phyloP scores from a whole-genome alignment of 1,140 invertebrate species.

The Drosophila quadrilineata region DNA sequence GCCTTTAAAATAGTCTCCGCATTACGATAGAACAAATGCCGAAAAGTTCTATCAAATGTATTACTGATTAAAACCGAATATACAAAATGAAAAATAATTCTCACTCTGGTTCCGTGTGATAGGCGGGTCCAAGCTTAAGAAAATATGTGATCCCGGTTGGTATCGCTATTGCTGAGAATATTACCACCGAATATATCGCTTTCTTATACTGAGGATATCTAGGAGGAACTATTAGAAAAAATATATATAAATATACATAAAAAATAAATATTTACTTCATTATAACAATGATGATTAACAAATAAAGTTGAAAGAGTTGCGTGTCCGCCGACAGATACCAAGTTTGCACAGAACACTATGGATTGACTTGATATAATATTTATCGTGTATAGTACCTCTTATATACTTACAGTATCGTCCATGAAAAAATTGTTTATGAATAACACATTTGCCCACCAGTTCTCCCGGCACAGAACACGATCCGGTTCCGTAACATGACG shows the following conservation, averaged over 20 bases:
- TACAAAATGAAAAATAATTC: no score
- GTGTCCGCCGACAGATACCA: conserved; percentile 89
- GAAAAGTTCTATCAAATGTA: conserved; percentile 53
- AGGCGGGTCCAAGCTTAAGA: conserved; percentile 79
- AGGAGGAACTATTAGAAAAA: conserved; percentile 1
- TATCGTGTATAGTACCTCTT: neutral
- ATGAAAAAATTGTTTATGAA: conserved; percentile 85
- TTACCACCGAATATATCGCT: conserved; percentile 43
- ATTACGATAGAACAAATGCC: conserved; percentile 65
- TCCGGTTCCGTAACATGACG: conserved; percentile 81
- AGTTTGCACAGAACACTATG: conserved; percentile 87
- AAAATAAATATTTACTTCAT: conserved; percentile 37
- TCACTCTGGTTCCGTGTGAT: conserved; percentile 82
- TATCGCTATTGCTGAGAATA: conserved; percentile 71
- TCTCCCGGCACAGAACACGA: conserved; percentile 82
- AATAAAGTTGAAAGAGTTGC: conserved; percentile 85
- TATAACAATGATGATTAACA: conserved; percentile 82
- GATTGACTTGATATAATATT: no score
- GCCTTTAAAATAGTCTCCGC: conserved; percentile 60
- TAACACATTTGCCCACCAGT: conserved; percentile 87
- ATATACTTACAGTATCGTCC: conserved; percentile 59
- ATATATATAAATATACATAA: no score
- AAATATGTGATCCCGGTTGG: conserved; percentile 82
- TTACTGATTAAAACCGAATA: no score
- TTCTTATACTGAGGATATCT: conserved; percentile 74